Conservation (phyloP, 2,113 vertebrate genomes). For the Seriola rivoliana region DNA sequence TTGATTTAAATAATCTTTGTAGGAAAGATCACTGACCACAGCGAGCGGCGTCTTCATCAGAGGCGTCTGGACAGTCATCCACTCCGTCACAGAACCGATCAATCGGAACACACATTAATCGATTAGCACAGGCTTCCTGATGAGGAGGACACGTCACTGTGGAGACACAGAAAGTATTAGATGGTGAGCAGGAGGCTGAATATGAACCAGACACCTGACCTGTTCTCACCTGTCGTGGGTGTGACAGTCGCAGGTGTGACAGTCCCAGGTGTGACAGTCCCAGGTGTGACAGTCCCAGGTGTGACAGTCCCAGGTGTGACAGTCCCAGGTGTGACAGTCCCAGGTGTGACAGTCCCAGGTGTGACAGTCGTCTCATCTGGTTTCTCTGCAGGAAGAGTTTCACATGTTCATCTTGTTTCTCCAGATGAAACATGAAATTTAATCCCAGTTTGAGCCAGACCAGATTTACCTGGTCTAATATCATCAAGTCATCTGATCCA, state of each 20-base stretch:
- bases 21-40: slow-evolving; percentile 72
- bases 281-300: no score
- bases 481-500: no score
- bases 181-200: background rate
- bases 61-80: slow-evolving; percentile 70
- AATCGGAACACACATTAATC: slow-evolving; percentile 48
- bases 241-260: background rate
- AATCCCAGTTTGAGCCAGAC: no score
- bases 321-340: no score
- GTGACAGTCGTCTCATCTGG: background rate
- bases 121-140: slow-evolving; percentile 63
- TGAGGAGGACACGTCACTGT: slow-evolving; percentile 66
- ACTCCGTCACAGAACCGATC: slow-evolving; percentile 78
- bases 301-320: no score
- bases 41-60: slow-evolving; percentile 70
- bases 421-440: no score
- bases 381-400: slow-evolving; percentile 27
- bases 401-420: background rate
- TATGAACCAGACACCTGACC: background rate
- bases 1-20: background rate
- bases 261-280: no score
- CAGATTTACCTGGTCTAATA: no score
- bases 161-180: background rate
- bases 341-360: no score
- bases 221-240: slow-evolving; percentile 38